Evolutionary conservation across 2,888 invertebrate species (phyloP).

Genomic region (Apoda limacodes): DNA sequence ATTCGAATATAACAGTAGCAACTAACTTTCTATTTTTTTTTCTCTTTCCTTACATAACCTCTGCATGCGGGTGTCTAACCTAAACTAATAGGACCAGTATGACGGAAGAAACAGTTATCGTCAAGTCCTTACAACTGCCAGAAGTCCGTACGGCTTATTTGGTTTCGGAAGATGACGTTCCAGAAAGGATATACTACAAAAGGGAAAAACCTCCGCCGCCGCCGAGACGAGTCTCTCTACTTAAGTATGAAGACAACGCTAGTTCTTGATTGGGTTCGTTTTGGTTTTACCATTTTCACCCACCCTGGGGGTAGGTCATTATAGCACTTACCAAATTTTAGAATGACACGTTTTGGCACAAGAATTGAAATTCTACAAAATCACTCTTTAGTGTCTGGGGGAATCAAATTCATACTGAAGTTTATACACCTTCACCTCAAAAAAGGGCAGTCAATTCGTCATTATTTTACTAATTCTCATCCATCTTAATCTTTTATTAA

Average conservation of each 20-base stretch:
- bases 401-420: no score
- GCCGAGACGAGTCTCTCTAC: slow-evolving; percentile 44
- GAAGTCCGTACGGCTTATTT: slow-evolving; percentile 46
- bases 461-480: no score
- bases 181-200: slow-evolving; percentile 27
- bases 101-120: slow-evolving; percentile 44
- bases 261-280: slow-evolving; percentile 41
- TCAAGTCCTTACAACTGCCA: slow-evolving; percentile 45
- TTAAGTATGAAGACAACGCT: slow-evolving; percentile 42
- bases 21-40: slow-evolving; percentile 20
- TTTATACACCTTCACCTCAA: no score
- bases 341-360: no score
- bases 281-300: slow-evolving; percentile 22
- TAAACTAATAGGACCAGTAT: slow-evolving; percentile 38
- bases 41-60: slow-evolving; percentile 27
- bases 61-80: slow-evolving; percentile 43
- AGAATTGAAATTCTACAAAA: no score
- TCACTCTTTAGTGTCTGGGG: no score
- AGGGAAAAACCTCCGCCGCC: slow-evolving; percentile 44
- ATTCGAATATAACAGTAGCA: slow-evolving; percentile 20
- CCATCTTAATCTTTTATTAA: slow-evolving; percentile 15
- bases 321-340: slow-evolving; percentile 11
- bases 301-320: slow-evolving; percentile 23
- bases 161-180: slow-evolving; percentile 26
- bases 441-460: no score